Base-by-base conservation (phyloP, 2,797 vertebrate species). In the Balearica regulorum region DNA sequence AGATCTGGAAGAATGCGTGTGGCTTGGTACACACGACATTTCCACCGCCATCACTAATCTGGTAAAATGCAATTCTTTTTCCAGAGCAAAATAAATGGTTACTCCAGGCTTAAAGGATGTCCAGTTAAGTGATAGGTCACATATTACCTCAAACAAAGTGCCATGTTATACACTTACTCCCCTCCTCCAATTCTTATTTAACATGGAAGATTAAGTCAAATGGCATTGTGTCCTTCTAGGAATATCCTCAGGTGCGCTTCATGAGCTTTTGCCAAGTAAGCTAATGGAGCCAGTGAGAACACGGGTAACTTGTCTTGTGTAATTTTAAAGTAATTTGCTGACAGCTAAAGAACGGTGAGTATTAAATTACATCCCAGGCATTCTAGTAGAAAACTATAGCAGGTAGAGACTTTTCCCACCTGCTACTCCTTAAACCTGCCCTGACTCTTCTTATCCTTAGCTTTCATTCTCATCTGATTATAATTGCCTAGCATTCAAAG, bases 291-390 rank as follows among this genome's bases (percentile, higher is more conserved):
- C 66, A 72, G 18, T 46, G 49, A 85, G 33, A 85, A 71, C 53
- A 65, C 35, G 51, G 82, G 16, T 51, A 75, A 68, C 15, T 71
- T 84, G 17, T 71, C 33, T 54, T 75, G 19, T 78, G 22, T 54
- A 66, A 89, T 93, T 95, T 83, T 84, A 44, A 75, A 94, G 73
- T 82, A 54, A 85, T 75, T 85, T 93, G 12, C 78, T 87, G 78
- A 83, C 41, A 77, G 39, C 41, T 75, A 37, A 81, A 68, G 31
- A 81, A 48, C 26, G 43, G 31, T 10, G 16, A 71, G 55, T 49
- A 65, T 89, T 82, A 55, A 49, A n/a, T 86, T 95, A 35, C 10
- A 1, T 73, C 46, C 31, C 55, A 69, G 60, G 16, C 64, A 37
- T 73, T 91, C 41, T 29, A 80, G 14, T 71, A 49, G 41, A 61